Conservation (phyloP, 2,888 invertebrate species). For the Oscheius sp. region DNA sequence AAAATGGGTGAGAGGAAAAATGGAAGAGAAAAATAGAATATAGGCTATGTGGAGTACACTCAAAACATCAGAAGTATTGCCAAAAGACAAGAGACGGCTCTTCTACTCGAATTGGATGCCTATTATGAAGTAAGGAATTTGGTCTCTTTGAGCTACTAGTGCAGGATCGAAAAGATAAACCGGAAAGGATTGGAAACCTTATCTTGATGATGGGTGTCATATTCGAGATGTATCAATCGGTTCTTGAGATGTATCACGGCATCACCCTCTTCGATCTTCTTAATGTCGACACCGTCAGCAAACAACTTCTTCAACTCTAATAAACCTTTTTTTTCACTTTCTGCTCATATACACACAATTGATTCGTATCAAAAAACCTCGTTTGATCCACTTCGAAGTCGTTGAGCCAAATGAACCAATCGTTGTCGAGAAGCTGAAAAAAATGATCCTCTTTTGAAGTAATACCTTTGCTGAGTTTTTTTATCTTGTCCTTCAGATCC, state of each 20-base stretch:
- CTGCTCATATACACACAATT: no score
- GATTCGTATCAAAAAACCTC: slow-evolving; percentile 6
- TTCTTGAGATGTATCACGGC: slow-evolving; percentile 17
- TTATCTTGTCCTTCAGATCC: slow-evolving; percentile 18
- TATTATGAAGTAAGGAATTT: slow-evolving; percentile 37
- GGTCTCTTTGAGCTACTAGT: not conserved
- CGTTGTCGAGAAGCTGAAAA: slow-evolving; percentile 9
- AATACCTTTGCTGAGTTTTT: slow-evolving; percentile 16
- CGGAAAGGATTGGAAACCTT: slow-evolving; percentile 40
- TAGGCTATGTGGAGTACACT: slow-evolving; percentile 48
- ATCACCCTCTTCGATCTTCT: slow-evolving; percentile 21
- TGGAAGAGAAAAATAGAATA: slow-evolving; percentile 15
- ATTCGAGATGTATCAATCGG: slow-evolving; percentile 29
- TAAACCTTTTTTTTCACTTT: not conserved
- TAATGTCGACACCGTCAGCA: slow-evolving; percentile 18
- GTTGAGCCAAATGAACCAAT: not conserved
- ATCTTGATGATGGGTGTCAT: slow-evolving; percentile 47
- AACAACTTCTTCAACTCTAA: slow-evolving; percentile 2
- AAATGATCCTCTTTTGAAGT: not conserved
- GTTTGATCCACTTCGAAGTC: slow-evolving; percentile 12
- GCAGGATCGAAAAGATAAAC: slow-evolving; percentile 27
- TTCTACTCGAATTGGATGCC: slow-evolving; percentile 35
- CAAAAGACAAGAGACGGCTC: slow-evolving; percentile 41
- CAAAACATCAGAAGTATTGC: slow-evolving; percentile 37
- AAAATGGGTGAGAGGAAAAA: slow-evolving; percentile 43